phyloP scores from a whole-genome alignment of 2,113 vertebrate species.

The Calyptomena viridis region DNA sequence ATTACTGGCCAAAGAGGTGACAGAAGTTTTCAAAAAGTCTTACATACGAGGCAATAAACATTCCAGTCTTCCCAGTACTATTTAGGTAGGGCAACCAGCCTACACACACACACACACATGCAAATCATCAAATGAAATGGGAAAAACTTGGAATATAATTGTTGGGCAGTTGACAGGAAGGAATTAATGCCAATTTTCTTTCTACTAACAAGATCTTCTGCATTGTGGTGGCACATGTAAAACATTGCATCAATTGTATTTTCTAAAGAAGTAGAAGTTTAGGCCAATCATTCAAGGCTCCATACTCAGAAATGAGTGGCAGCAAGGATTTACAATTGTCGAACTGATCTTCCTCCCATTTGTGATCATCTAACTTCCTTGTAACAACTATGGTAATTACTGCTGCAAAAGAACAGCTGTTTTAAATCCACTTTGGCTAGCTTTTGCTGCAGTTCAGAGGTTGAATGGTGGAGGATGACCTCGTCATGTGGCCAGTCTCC shows the following conservation, averaged over 20 bases:
- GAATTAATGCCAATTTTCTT: not conserved
- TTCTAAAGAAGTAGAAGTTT: not conserved
- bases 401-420: not conserved
- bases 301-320: not conserved
- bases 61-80: not conserved
- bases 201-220: not conserved
- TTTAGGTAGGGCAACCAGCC: not conserved
- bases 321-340: not conserved
- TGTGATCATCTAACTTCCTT: not conserved
- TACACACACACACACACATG: not conserved
- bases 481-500: not conserved
- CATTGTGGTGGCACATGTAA: not conserved
- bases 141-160: not conserved
- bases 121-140: not conserved
- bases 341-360: not conserved
- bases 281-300: not conserved
- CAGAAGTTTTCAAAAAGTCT: not conserved
- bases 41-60: not conserved
- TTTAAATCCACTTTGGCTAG: not conserved
- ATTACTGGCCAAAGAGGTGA: not conserved
- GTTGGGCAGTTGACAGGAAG: not conserved
- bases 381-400: not conserved
- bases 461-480: not conserved
- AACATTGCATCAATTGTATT: not conserved
- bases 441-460: not conserved